These are phyloP conservation scores for Zygothrica quintamaculata DNA, from an alignment of 2,888 invertebrate species.

Conservation along the genomic window DNA sequence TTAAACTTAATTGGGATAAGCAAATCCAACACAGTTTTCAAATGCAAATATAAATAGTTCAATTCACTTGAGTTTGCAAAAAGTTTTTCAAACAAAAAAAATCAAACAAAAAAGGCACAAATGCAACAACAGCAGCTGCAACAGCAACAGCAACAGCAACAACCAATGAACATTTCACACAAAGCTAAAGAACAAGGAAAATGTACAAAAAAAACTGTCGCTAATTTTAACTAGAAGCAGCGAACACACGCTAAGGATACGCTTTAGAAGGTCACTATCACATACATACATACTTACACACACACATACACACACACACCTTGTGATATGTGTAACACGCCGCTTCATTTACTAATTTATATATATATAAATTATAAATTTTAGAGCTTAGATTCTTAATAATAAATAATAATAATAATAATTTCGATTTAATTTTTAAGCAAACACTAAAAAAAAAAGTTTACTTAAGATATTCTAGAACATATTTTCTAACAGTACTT, in stretches of 20 bases:
- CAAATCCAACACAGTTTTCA: constrained; percentile 58
- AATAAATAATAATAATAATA: constrained; percentile 24
- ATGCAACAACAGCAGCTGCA: constrained; percentile 63
- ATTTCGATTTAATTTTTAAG: too few species aligned
- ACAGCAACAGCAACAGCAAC: too few species aligned
- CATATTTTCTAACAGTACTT: constrained; percentile 45
- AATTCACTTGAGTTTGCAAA: constrained; percentile 61
- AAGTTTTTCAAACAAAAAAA: constrained; percentile 60
- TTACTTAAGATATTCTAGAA: constrained; percentile 49
- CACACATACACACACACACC: constrained; percentile 22
- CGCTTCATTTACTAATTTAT: constrained; percentile 51
- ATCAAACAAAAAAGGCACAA: constrained; percentile 55
- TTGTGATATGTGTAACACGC: constrained; percentile 57
- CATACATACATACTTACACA: constrained; percentile 15
- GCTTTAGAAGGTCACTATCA: constrained; percentile 53
- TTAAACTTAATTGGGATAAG: constrained; percentile 42
- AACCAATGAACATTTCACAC: constrained; percentile 46
- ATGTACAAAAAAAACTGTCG: constrained; percentile 65
- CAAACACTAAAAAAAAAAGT: constrained; percentile 30
- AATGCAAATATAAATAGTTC: constrained; percentile 49
- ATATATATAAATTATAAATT: too few species aligned
- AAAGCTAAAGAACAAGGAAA: constrained; percentile 49
- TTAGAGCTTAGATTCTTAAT: constrained; percentile 40
- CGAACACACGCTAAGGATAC: constrained; percentile 54
- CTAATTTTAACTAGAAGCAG: constrained; percentile 36